Percentiles rank a stretch among this genome's conserved stretches.
phyloP scores from a whole-genome alignment of 2,113 vertebrate genomes.

The Peromyscus californicus region DNA sequence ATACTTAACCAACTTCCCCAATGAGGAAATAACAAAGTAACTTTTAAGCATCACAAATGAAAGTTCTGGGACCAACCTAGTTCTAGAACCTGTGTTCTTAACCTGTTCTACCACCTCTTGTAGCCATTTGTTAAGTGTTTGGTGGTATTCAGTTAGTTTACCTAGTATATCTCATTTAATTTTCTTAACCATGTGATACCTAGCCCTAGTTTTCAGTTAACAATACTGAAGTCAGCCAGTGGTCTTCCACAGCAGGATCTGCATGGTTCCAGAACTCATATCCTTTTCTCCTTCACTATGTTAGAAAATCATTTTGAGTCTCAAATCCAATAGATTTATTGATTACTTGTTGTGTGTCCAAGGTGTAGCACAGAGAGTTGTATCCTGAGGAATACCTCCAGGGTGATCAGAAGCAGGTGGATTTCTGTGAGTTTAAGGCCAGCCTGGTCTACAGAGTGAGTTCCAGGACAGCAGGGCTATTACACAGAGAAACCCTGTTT shows the following conservation, averaged over 20 bases:
- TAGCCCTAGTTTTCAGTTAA: slow-evolving; percentile 48
- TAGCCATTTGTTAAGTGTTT: slow-evolving; percentile 9
- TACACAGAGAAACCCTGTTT: neutral
- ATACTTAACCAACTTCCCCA: neutral
- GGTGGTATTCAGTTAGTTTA: neutral
- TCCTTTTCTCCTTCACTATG: slow-evolving; percentile 51
- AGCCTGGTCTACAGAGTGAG: neutral
- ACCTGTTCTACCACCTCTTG: slow-evolving; percentile 30
- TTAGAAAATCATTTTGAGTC: slow-evolving; percentile 35
- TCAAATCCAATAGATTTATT: slow-evolving; percentile 45
- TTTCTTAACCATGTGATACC: slow-evolving; percentile 6
- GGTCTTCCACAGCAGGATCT: slow-evolving; percentile 47
- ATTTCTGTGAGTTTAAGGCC: neutral
- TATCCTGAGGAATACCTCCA: neutral
- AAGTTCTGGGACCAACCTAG: neutral
- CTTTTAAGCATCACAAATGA: slow-evolving; percentile 24
- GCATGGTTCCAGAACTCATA: neutral
- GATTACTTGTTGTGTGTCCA: slow-evolving; percentile 18
- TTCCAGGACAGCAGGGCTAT: neutral
- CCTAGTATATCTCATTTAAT: slow-evolving; percentile 66
- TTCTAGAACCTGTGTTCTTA: slow-evolving; percentile 57
- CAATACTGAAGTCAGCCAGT: slow-evolving; percentile 43
- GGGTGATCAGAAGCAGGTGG: neutral
- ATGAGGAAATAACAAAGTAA: slow-evolving; percentile 43
- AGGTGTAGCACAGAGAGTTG: slow-evolving; percentile 9